Evolutionary conservation across 1,140 invertebrate species (phyloP).

Genomic region (Latrodectus geometricus): DNA sequence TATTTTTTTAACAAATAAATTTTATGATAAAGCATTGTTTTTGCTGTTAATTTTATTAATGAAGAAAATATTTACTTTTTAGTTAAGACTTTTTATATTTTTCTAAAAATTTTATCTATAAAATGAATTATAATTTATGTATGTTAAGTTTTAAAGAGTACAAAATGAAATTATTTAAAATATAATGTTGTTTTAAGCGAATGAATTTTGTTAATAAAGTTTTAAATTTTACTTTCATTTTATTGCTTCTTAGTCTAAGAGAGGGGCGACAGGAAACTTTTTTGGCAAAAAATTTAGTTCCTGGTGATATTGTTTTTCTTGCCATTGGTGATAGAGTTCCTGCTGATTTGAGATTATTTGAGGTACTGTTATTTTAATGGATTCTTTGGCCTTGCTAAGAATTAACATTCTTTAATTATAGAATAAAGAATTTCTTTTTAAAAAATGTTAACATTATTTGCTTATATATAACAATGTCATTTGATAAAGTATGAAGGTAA

Average conservation of each 20-base stretch:
- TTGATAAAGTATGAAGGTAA: too few relatives aligned
- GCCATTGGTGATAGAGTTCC: constrained; percentile 96
- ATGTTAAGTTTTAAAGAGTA: background rate
- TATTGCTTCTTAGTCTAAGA: constrained; percentile 76
- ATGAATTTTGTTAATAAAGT: constrained; percentile 29
- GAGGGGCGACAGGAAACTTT: constrained; percentile 91
- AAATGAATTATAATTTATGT: too few relatives aligned
- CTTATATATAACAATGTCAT: too few relatives aligned
- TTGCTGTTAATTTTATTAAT: too few relatives aligned
- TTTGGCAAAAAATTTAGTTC: constrained; percentile 93
- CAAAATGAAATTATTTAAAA: background rate
- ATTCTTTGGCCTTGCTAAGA: too few relatives aligned
- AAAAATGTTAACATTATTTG: too few relatives aligned
- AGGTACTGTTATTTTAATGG: constrained; percentile 71
- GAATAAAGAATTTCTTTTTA: too few relatives aligned
- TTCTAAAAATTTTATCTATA: background rate
- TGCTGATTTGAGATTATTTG: constrained; percentile 93
- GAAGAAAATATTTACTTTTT: too few relatives aligned
- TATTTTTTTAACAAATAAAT: too few relatives aligned
- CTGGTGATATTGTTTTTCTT: constrained; percentile 95
- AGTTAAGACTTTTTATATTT: background rate
- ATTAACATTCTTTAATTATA: too few relatives aligned
- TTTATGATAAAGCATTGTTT: too few relatives aligned
- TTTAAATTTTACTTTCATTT: background rate
- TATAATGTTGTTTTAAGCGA: too few relatives aligned